Evolutionary conservation across 2,888 invertebrate species (phyloP), one percentile per base, ranked within the genome.

Genomic region (Proisotoma minuta): DNA sequence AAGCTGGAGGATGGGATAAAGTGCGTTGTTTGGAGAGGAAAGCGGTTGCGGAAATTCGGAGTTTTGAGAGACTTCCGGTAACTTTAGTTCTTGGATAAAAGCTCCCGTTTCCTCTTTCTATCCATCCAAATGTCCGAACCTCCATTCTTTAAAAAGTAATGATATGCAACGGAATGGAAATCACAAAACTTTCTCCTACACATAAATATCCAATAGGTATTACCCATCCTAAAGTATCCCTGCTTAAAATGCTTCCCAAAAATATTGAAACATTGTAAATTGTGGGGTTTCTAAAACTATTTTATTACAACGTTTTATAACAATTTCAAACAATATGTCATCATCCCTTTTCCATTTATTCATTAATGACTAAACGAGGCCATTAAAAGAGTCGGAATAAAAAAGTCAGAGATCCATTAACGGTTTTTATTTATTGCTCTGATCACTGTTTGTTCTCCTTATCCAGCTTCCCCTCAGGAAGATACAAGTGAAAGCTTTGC

Each of bases 51-150:
- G 66, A 66, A 66, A 66, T 59, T 66, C 63, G 48, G 62, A 66
- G 63, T 63, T 66, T 66, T 66, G 58, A 61, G 57, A 64, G 47
- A 68, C 69, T 63, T 71, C 72, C 70, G 72, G 68, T 63, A 57
- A 63, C 62, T 69, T 65, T 66, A 66, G 53, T 63, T 60, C 49
- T 60, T 51, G 57, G 62, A 71, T 68, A 71, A 72, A 70, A 72
- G 70, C 61, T 65, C 63, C 62, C 69, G 69, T 69, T 72, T 71
- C 70, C 70, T 67, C 62, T 49, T 51, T 59, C 61, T 60, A 65
- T 65, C 52, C 57, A 57, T 39, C 49, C 34, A 61, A 50, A 56
- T 29, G 52, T 53, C 59, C 54, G 58, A 48, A 27, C 15, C 49
- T 28, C 22, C 27, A 22, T 27, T 47, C 22, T 48, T 24, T 28